Base-by-base conservation (phyloP, 2,113 vertebrate species). In the Psephotus haematonotus region DNA sequence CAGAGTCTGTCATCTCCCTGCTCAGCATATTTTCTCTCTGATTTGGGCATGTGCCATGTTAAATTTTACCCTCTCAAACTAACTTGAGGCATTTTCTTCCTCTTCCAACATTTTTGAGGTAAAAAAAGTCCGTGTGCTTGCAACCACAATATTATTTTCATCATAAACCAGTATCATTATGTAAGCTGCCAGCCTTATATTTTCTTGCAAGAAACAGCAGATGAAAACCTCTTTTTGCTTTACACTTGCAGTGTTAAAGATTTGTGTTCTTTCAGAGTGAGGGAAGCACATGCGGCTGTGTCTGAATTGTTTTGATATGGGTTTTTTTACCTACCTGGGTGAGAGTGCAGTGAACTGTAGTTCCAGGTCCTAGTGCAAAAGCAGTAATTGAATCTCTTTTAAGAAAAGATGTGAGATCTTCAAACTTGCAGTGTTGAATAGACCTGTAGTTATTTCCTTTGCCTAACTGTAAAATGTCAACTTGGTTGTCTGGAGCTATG, bases 401-500 rank as follows among this genome's bases (percentile, higher is more conserved):
- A 86, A 88, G 75, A 69, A 35, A 16, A 93, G 82, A 43, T n/a
- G 41, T 93, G 37, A 86, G 49, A 57, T 60, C 47, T 87, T 86
- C 43, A 78, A 37, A 57, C 35, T 82, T 84, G 1, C 6, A 33
- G 19, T 52, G 55, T 93, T 92, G 50, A 89, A 78, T 31, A 76
- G 81, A 92, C 50, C 22, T 64, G 65, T 84, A 90, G 86, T 67
- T 88, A 71, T 64, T 93, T 90, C 76, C 65, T 93, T 74, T 95
- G 65, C 94, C 35, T 81, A 69, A 65, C 76, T 72, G 50, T 83
- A 52, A 89, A 78, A 79, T 87, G 94, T 91, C 93, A 92, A 28
- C 91, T 88, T 79, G 91, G 49, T 89, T 96, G 91, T 95, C 93
- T 97, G 89, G 86, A 91, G 81, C 94, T 92, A 3, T 86, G 88